Conservation (phyloP, 2,888 invertebrate species). For the Blomia tropicalis region DNA sequence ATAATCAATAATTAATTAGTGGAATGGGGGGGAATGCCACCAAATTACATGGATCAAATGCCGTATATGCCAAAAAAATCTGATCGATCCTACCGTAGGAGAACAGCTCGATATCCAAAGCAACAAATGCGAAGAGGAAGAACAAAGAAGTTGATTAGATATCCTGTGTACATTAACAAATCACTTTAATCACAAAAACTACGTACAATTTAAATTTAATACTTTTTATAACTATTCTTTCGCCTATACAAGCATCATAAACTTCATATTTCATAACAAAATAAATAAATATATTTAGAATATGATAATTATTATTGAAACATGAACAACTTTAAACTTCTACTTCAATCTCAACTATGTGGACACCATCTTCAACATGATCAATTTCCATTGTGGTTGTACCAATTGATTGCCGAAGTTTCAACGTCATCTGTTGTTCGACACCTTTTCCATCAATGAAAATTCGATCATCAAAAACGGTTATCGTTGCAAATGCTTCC, state of each 20-base stretch:
- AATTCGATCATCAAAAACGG: conserved; percentile 32
- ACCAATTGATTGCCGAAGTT: background rate
- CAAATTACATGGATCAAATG: background rate
- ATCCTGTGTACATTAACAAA: background rate
- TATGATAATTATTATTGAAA: background rate
- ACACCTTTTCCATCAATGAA: conserved; percentile 32
- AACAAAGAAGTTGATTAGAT: background rate
- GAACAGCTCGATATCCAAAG: background rate
- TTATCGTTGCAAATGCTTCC: conserved; percentile 33
- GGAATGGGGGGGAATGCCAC: background rate
- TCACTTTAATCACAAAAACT: background rate
- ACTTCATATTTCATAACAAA: background rate
- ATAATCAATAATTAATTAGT: background rate
- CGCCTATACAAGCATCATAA: too few relatives aligned
- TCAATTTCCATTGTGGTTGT: background rate
- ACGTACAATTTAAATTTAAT: background rate
- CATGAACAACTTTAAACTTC: background rate
- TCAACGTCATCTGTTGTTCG: conserved; percentile 20
- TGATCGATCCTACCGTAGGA: background rate
- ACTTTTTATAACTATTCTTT: too few relatives aligned
- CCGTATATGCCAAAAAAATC: conserved; percentile 6
- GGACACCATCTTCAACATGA: background rate
- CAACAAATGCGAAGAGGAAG: background rate
- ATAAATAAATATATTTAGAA: background rate
- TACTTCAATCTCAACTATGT: background rate